Percentiles rank a stretch among this genome's conserved stretches.
These are phyloP conservation scores for Tamias sibiricus DNA, from an alignment of 2,113 vertebrate genomes.

Conservation along the genomic window DNA sequence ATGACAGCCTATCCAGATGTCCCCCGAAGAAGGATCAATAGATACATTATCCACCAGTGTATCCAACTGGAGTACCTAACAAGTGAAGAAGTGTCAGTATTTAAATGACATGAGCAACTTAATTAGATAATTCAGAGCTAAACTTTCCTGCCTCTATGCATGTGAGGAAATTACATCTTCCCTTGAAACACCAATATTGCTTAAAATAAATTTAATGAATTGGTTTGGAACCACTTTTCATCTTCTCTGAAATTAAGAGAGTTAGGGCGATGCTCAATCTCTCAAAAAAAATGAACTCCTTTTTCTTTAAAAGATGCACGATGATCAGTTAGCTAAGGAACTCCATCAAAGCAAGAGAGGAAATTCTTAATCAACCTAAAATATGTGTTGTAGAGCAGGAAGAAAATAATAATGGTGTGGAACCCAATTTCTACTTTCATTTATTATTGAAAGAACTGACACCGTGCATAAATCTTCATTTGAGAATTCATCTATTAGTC, in stretches of 20 bases:
- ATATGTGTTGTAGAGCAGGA: constrained; percentile 51
- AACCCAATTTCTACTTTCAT: constrained; percentile 69
- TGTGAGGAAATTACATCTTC: background rate
- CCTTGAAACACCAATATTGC: background rate
- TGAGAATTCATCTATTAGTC: constrained; percentile 62
- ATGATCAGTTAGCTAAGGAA: constrained; percentile 48
- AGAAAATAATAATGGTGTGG: constrained; percentile 65
- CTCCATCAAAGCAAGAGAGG: constrained; percentile 46
- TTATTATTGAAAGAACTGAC: constrained; percentile 72
- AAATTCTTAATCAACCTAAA: constrained; percentile 68
- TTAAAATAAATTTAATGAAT: constrained; percentile 59
- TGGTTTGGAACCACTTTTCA: constrained; percentile 32
- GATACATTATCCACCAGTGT: constrained; percentile 93
- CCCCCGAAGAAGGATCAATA: constrained; percentile 92
- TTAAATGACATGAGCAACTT: constrained; percentile 40
- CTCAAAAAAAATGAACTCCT: constrained; percentile 30
- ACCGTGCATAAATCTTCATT: constrained; percentile 69
- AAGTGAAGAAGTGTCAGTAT: constrained; percentile 51
- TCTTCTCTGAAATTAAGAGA: constrained; percentile 54
- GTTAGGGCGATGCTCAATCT: constrained; percentile 33
- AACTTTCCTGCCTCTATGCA: background rate
- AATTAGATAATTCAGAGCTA: constrained; percentile 61
- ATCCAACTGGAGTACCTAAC: constrained; percentile 90
- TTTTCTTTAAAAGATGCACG: constrained; percentile 54
- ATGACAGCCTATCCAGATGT: constrained; percentile 94